phyloP scores from a whole-genome alignment of 2,888 invertebrate genomes.

The Tubiluchus corallicola region DNA sequence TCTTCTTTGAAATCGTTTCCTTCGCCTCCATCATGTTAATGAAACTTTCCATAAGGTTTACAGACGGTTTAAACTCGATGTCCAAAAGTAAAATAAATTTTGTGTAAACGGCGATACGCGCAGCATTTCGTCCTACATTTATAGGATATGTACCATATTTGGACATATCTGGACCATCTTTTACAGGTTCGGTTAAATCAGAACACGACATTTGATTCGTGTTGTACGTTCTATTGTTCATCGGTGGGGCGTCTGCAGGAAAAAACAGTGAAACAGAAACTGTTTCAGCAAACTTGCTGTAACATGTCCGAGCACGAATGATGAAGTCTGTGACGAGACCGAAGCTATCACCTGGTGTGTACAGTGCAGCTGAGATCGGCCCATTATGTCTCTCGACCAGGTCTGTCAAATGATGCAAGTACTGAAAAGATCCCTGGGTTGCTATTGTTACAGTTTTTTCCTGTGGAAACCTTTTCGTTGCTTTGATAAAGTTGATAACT shows the following conservation, averaged over 20 bases:
- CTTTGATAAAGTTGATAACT: no score
- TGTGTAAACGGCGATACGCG: slow-evolving; percentile 58
- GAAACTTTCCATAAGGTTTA: slow-evolving; percentile 64
- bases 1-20: no score
- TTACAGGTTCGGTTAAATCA: no score
- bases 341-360: slow-evolving; percentile 58
- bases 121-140: slow-evolving; percentile 74
- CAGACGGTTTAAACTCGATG: slow-evolving; percentile 75
- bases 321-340: slow-evolving; percentile 41
- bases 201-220: no score
- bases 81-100: slow-evolving; percentile 67
- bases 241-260: slow-evolving; percentile 38
- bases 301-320: slow-evolving; percentile 52
- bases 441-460: slow-evolving; percentile 71
- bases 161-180: no score
- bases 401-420: slow-evolving; percentile 69
- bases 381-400: slow-evolving; percentile 68
- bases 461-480: no score
- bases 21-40: no score
- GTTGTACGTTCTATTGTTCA: no score
- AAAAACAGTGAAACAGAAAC: no score
- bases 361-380: slow-evolving; percentile 65
- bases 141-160: slow-evolving; percentile 66
- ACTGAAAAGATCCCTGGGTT: slow-evolving; percentile 80
- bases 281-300: no score